Evolutionary conservation across 2,113 vertebrate species (phyloP), one percentile per base, ranked within the genome.

Genomic region (Gila orcuttii): DNA sequence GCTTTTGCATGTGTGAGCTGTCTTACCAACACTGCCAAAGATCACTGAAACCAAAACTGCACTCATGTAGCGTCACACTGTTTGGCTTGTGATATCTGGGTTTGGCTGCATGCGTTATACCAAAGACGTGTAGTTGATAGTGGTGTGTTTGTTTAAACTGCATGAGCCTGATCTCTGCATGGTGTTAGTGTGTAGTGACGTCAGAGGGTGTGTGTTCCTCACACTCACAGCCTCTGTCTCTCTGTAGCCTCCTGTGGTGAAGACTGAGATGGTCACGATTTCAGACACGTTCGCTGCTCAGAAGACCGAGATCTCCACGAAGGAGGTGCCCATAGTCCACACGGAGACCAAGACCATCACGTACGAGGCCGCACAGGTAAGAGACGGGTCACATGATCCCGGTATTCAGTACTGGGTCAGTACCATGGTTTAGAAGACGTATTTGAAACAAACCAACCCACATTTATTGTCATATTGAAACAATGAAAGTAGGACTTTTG

Each of bases 331-430:
- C 86, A 99, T 99, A 95, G 98, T 99, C 84, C 98, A 99, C 93
- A 99, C 98, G 57, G 98, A 99, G 95, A 99, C 97, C 93, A 99
- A 99, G 96, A 99, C 98, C 91, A 99, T 99, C 96, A 99, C 97
- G 6, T 99, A 99, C 84, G 98, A 99, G 92, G 97, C 98, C 80
- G 96, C 98, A 68, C 97, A 99, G 98, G 98, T 99, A 96, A 28
- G 88, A 80, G 86, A 36, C 33, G 13, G 6, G 33, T 75, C 33
- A 42, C 42, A 10, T 42, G 42, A 42, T 1, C 39, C 39, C 1
- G 0, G 39, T 8, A 42, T 42, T 8, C 39, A 42, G 47, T 0
- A 50, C 12, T 15, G 11, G 45, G 12, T 12, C 45, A 47, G 11
- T 3, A 13, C 47, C 3, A 3, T 50, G 47, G 47, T 1, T 50